Percentiles rank a stretch among this genome's conserved stretches.
Evolutionary conservation across 2,113 vertebrate species (phyloP).

Genomic region (Leptocoma aspasia): DNA sequence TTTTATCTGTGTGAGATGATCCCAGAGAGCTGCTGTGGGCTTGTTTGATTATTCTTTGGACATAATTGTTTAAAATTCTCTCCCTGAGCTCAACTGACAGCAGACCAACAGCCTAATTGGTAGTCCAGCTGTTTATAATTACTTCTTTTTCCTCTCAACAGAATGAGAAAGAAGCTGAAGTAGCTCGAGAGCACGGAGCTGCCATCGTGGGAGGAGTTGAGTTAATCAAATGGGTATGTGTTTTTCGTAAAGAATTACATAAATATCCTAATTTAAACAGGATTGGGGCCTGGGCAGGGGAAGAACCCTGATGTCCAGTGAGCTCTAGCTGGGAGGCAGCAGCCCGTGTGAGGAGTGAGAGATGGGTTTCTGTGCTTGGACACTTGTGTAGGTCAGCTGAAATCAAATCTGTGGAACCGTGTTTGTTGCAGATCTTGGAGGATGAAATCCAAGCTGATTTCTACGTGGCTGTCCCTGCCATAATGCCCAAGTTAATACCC

Average conservation of each 20-base stretch:
- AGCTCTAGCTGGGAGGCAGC: neutral
- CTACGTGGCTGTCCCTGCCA: slow-evolving; percentile 86
- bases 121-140: neutral
- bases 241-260: rapidly evolving
- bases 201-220: slow-evolving; percentile 80
- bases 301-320: neutral
- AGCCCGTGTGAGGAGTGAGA: neutral
- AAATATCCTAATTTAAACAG: neutral
- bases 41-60: neutral
- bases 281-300: neutral
- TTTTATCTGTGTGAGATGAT: neutral
- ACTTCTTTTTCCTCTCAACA: slow-evolving; percentile 55
- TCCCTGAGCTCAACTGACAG: neutral
- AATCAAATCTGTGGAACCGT: neutral
- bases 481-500: slow-evolving; percentile 77
- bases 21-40: neutral
- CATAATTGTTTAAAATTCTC: neutral
- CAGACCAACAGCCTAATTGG: neutral
- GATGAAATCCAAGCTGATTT: slow-evolving; percentile 86
- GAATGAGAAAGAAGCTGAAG: slow-evolving; percentile 76
- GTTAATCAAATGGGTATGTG: slow-evolving; percentile 83
- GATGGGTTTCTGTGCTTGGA: neutral
- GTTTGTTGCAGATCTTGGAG: slow-evolving; percentile 80
- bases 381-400: rapidly evolving
- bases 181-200: slow-evolving; percentile 82